These are phyloP conservation scores for Hormiphora californensis DNA, from an alignment of 37 sponge, comb jelly and placozoan genomes.

Conservation along the genomic window DNA sequence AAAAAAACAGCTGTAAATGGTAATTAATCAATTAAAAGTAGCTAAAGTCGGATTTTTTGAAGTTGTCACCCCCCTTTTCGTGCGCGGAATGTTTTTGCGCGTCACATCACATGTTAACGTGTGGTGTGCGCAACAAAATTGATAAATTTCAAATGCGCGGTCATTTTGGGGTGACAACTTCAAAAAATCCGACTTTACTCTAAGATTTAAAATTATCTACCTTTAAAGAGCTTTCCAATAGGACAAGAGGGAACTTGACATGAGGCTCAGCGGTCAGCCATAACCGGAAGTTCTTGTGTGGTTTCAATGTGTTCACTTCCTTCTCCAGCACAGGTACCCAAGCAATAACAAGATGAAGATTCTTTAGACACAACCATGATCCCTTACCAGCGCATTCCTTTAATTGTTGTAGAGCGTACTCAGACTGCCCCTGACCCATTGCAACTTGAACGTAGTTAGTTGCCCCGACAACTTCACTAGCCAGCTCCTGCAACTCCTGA, in stretches of 20 bases:
- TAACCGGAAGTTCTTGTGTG: constrained; percentile 73
- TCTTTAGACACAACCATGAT: constrained; percentile 94
- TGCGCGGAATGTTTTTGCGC: too few relatives aligned
- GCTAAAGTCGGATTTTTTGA: too few relatives aligned
- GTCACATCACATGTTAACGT: too few relatives aligned
- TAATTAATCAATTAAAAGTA: background rate
- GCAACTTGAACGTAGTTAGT: constrained; percentile 80
- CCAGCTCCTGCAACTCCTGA: constrained; percentile 92
- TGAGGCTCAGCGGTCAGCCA: constrained; percentile 95
- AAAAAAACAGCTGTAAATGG: too few relatives aligned
- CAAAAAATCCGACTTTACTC: too few relatives aligned
- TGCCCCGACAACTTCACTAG: constrained; percentile 66
- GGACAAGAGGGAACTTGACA: constrained; percentile 76
- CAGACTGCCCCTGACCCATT: constrained; percentile 95
- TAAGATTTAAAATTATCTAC: too few relatives aligned
- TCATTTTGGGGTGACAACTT: too few relatives aligned
- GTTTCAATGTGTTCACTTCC: constrained; percentile 76
- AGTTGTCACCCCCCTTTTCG: too few relatives aligned
- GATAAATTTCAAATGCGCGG: too few relatives aligned
- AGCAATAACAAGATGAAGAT: constrained; percentile 84
- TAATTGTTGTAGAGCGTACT: constrained; percentile 70
- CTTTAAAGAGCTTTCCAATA: constrained; percentile 84
- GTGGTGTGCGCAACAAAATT: too few relatives aligned
- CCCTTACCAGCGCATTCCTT: constrained; percentile 78
- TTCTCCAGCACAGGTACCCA: constrained; percentile 92